Conservation (phyloP, 2,797 vertebrate species). For the Hirundo rustica region DNA sequence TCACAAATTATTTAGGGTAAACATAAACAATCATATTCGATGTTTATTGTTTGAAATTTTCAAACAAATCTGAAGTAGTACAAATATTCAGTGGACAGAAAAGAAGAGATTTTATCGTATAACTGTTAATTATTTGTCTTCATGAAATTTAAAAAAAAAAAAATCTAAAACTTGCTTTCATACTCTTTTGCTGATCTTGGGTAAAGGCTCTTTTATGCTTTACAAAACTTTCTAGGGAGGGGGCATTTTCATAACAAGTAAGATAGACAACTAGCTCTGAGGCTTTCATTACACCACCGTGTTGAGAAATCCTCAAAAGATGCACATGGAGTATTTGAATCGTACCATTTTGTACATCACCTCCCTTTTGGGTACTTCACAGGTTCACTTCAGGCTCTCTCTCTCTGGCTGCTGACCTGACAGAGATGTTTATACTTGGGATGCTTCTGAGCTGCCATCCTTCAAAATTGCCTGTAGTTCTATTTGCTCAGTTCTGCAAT, state of each 20-base stretch:
- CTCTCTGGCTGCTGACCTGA: neutral
- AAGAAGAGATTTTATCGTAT: neutral
- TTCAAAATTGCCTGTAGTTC: conserved; percentile 9
- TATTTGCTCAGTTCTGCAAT: conserved; percentile 12
- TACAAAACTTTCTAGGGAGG: neutral
- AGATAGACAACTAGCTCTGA: neutral
- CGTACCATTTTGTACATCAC: neutral
- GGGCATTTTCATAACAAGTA: neutral
- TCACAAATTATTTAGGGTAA: neutral
- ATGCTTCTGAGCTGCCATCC: neutral
- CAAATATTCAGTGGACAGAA: neutral
- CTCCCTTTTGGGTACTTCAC: neutral
- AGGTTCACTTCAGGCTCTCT: neutral
- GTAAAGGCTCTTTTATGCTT: neutral
- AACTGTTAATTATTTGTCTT: neutral
- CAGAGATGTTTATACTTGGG: neutral
- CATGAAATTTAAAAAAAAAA: neutral
- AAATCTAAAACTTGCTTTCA: neutral
- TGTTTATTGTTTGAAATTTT: neutral
- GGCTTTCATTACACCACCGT: accelerated
- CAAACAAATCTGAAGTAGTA: neutral
- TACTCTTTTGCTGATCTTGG: neutral
- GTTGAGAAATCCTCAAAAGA: neutral
- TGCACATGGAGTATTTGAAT: neutral
- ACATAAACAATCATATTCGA: neutral